These are phyloP conservation scores for Antedon mediterranea DNA, from an alignment of 53 echinoderm and acorn worm species.

Conservation along the genomic window DNA sequence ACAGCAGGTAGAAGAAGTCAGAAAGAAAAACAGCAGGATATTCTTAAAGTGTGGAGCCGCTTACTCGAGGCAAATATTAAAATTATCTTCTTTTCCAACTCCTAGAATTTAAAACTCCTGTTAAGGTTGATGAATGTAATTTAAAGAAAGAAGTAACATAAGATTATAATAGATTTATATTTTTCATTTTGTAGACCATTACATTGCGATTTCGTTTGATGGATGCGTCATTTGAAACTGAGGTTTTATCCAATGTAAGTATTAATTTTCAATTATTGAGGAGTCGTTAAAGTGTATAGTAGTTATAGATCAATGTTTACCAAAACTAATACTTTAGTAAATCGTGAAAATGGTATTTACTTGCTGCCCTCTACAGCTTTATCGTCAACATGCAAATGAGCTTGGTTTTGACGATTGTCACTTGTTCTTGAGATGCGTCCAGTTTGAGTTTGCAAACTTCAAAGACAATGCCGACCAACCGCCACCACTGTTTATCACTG, in stretches of 20 bases:
- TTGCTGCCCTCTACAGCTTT: constrained; percentile 26
- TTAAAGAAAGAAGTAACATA: no score
- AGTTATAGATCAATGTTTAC: no score
- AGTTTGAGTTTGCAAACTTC: constrained; percentile 96
- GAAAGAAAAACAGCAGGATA: constrained; percentile 78
- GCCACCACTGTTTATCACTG: constrained; percentile 95
- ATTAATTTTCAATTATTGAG: no score
- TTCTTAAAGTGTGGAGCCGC: constrained; percentile 72
- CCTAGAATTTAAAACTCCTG: no score
- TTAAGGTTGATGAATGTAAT: no score
- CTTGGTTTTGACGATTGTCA: constrained; percentile 99
- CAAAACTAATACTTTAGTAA: no score
- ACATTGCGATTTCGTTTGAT: constrained; percentile 65
- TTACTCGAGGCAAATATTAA: constrained; percentile 56
- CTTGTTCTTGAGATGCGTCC: constrained; percentile 83
- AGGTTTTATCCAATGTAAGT: constrained; percentile 69
- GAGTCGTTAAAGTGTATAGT: no score
- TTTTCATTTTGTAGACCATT: constrained; percentile 30
- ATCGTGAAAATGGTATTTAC: background rate
- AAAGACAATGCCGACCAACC: constrained; percentile 90
- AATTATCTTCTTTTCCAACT: no score
- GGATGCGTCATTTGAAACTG: constrained; percentile 72
- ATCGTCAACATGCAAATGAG: constrained; percentile 64
- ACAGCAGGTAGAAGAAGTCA: constrained; percentile 65
- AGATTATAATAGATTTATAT: background rate